These are phyloP conservation scores for Scalopus aquaticus DNA, from an alignment of 2,113 vertebrate species.

Conservation along the genomic window DNA sequence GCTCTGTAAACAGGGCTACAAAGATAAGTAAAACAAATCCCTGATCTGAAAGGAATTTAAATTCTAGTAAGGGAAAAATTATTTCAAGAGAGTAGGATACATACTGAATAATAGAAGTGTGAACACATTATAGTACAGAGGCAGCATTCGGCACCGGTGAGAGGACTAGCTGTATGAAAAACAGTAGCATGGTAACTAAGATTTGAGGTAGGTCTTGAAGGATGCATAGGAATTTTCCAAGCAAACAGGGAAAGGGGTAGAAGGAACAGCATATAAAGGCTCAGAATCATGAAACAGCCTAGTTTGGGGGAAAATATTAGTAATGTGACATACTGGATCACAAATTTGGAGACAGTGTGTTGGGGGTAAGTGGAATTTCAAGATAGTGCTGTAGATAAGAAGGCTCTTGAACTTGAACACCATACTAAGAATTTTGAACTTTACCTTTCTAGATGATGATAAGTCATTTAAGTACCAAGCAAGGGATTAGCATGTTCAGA, in stretches of 20 bases:
- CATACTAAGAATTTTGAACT: background rate
- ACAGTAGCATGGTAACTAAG: background rate
- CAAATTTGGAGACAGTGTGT: background rate
- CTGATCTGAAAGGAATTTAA: background rate
- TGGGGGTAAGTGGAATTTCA: background rate
- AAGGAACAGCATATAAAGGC: background rate
- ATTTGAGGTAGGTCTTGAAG: background rate
- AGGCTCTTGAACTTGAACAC: background rate
- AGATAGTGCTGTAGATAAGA: background rate
- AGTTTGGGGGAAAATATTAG: background rate
- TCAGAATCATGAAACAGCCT: background rate
- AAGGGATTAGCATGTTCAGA: background rate
- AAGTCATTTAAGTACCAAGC: background rate
- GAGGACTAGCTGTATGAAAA: background rate
- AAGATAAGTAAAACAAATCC: background rate
- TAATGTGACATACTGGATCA: background rate
- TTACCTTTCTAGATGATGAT: background rate
- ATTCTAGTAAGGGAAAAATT: background rate
- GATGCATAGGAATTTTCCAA: background rate
- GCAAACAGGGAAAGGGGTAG: background rate
- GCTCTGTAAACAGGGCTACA: background rate
- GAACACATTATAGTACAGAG: background rate
- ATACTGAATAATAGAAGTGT: background rate
- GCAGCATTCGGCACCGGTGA: background rate
- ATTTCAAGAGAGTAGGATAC: background rate